Conservation (phyloP, 2,113 vertebrate species). For the Rafetus swinhoei region DNA sequence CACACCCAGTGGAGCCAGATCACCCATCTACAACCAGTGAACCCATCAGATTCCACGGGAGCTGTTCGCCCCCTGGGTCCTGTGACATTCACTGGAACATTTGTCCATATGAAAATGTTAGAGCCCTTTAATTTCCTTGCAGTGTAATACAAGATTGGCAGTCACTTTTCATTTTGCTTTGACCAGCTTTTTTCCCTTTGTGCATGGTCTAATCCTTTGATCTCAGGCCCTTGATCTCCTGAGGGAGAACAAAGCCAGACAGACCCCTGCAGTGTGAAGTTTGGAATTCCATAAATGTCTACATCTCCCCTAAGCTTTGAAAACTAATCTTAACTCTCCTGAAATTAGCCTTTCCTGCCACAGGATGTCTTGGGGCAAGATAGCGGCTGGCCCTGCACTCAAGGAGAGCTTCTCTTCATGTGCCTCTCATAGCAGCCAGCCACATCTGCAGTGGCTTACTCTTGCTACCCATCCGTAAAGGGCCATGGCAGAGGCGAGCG, state of each 20-base stretch:
- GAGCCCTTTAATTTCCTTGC: not conserved
- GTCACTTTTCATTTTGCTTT: not conserved
- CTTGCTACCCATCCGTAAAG: not conserved
- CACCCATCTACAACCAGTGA: not conserved
- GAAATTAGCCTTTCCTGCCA: not conserved
- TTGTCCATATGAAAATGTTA: not conserved
- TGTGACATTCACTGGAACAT: not conserved
- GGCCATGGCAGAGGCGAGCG: not conserved
- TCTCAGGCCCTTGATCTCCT: not conserved
- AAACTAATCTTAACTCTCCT: fast-evolving
- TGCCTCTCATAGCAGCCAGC: not conserved
- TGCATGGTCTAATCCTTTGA: fast-evolving
- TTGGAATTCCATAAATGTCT: not conserved
- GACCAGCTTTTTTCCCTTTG: not conserved
- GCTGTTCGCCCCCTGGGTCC: not conserved
- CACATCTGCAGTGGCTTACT: not conserved
- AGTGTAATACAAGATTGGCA: not conserved
- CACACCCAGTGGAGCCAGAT: not conserved
- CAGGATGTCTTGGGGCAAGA: not conserved
- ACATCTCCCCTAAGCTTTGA: not conserved
- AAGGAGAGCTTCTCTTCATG: not conserved
- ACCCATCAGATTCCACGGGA: not conserved
- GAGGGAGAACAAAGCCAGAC: not conserved
- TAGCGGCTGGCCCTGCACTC: not conserved
- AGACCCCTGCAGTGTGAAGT: not conserved